Percentiles rank a stretch among this genome's conserved stretches.
These are phyloP conservation scores for Apodemus speciosus DNA, from an alignment of 2,113 vertebrate species.

Conservation along the genomic window DNA sequence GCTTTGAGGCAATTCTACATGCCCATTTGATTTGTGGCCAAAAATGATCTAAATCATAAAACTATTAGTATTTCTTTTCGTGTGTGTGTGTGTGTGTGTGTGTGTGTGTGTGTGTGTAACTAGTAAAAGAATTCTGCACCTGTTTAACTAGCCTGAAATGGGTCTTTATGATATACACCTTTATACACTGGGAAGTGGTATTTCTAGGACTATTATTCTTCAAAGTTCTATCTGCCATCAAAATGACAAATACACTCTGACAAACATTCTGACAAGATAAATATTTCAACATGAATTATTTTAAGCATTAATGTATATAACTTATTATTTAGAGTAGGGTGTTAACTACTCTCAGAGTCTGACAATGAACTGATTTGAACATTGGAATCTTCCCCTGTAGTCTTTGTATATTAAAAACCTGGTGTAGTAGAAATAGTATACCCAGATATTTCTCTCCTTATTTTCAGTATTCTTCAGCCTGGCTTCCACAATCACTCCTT, in stretches of 20 bases:
- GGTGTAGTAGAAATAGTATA: not conserved
- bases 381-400: not conserved
- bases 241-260: not conserved
- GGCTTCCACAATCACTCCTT: not conserved
- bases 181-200: not conserved
- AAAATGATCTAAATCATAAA: not conserved
- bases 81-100: fast-evolving
- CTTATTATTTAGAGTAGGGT: not conserved
- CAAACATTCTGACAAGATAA: constrained; percentile 25
- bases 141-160: not conserved
- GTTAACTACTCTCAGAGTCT: not conserved
- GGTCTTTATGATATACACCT: not conserved
- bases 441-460: not conserved
- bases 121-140: not conserved
- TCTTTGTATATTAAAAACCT: not conserved
- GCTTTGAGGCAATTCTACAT: not conserved
- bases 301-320: not conserved
- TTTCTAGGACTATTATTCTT: not conserved
- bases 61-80: not conserved
- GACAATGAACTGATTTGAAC: not conserved
- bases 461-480: not conserved
- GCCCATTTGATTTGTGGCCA: not conserved
- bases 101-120: not conserved
- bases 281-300: constrained; percentile 1
- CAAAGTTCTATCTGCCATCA: not conserved